Evolutionary conservation across 2,888 invertebrate species (phyloP), one percentile per base, ranked within the genome.

Genomic region (Lithophane socia): DNA sequence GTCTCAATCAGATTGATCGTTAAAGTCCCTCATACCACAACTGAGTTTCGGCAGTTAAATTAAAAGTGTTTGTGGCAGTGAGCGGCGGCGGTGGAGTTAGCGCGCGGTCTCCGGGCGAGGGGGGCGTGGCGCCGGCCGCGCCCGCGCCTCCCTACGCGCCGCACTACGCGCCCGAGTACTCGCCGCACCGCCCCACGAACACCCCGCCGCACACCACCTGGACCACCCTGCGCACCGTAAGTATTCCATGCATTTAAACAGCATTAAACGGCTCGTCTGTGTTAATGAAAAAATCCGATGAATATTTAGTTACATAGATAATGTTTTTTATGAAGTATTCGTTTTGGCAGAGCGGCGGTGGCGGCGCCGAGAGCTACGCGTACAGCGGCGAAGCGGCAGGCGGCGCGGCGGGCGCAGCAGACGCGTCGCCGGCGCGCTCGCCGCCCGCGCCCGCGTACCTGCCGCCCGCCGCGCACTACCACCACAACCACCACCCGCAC

Each of bases 401-500:
- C 88, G 86, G 89, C 88, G 81, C 90, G 98, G 88, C 97, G 97
- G 86, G 89, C 87, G 82, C 90, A 98, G 89, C 97, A 97, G 98
- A 85, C 72, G 88, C 88, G 85, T 93, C 93, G 75, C 83, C 86
- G 21, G 97, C 98, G 77, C 97, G 98, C 91, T 98, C 98, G 37
- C 98, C 98, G 90, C 98, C 98, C 73, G 95, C 95, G 87, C 94
- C 95, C 84, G 92, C 94, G 85, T 95, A 95, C 90, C 93, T 94
- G 88, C 95, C 96, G 88, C 95, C 94, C 85, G 94, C 94, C 86
- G 95, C 95, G 88, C 95, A 96, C 91, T 95, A 95, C 93, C 95
- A 94, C 92, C 95, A 91, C 87, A 91, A 91, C 91, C 94, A 94
- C 90, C 94, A 93, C 86, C 90, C 94, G 86, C 94, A 93, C 79